These are phyloP conservation scores for Branchinecta sandiegonensis DNA, from an alignment of 2,888 invertebrate species.

Conservation along the genomic window DNA sequence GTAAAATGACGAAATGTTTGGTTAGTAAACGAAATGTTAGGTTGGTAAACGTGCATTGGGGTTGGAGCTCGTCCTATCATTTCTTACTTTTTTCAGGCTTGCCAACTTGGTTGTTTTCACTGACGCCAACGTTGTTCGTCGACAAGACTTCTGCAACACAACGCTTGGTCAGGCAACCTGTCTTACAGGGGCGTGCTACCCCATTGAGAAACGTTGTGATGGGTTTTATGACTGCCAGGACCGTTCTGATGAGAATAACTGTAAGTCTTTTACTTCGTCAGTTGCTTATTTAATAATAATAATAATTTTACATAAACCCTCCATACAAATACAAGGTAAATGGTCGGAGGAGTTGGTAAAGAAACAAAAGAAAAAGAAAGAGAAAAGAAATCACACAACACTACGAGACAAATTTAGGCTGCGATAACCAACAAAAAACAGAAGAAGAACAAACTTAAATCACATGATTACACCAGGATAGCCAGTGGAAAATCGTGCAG, in stretches of 20 bases:
- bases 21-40: conserved; percentile 18
- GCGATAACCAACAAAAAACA: no score
- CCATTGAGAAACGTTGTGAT: conserved; percentile 59
- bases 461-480: no score
- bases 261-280: conserved; percentile 36
- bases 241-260: conserved; percentile 68
- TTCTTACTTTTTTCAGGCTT: conserved; percentile 33
- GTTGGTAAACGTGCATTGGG: neutral
- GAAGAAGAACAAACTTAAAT: no score
- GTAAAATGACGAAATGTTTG: conserved; percentile 17
- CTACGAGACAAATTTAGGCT: no score
- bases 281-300: no score
- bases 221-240: conserved; percentile 61
- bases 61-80: neutral
- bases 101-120: conserved; percentile 78
- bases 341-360: no score
- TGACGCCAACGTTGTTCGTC: conserved; percentile 60
- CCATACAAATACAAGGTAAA: no score
- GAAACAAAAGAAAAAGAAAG: no score
- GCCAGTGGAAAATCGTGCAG: no score
- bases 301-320: no score
- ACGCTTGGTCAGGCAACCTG: conserved; percentile 63
- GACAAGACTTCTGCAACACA: conserved; percentile 52
- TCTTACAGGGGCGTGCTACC: conserved; percentile 64
- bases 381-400: no score